phyloP scores from a whole-genome alignment of 2,888 invertebrate genomes.

The Drosophila borealis region DNA sequence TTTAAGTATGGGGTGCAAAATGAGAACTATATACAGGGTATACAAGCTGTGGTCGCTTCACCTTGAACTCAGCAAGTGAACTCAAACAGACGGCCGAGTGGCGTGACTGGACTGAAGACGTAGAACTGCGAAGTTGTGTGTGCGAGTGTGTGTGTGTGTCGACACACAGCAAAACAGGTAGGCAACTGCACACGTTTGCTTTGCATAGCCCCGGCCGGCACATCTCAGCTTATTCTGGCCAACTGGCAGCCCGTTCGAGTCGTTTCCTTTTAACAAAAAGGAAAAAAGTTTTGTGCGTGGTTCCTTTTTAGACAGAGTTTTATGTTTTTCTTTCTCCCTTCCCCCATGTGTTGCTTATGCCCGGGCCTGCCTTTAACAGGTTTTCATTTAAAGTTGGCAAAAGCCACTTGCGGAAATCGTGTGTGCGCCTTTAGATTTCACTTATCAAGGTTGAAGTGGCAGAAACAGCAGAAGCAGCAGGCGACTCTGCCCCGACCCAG shows the following conservation, averaged over 20 bases:
- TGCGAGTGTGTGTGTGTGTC: constrained; percentile 2
- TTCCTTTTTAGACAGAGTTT: constrained; percentile 37
- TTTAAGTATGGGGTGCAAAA: constrained; percentile 16
- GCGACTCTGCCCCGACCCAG: constrained; percentile 43
- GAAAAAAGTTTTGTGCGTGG: constrained; percentile 68
- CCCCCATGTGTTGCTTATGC: constrained; percentile 1
- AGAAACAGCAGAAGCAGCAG: constrained; percentile 17
- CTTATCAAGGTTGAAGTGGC: constrained; percentile 72
- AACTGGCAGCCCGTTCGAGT: constrained; percentile 52
- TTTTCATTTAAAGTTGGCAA: constrained; percentile 78
- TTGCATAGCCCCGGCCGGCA: constrained; percentile 6
- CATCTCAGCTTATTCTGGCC: constrained; percentile 21
- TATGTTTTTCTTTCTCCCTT: constrained; percentile 5
- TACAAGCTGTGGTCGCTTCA: constrained; percentile 60
- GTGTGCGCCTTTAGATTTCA: constrained; percentile 74
- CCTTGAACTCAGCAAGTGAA: constrained; percentile 79
- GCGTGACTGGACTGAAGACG: constrained; percentile 45
- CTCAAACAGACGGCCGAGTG: constrained; percentile 56
- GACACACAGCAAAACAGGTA: constrained; percentile 38
- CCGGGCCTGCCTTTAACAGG: constrained; percentile 64
- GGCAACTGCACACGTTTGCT: constrained; percentile 36
- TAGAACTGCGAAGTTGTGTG: constrained; percentile 14
- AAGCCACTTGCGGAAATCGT: constrained; percentile 79
- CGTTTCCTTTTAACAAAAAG: constrained; percentile 45
- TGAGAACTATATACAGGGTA: constrained; percentile 21